Conservation (phyloP, 2,888 invertebrate genomes). For the Panzeria rudis region DNA sequence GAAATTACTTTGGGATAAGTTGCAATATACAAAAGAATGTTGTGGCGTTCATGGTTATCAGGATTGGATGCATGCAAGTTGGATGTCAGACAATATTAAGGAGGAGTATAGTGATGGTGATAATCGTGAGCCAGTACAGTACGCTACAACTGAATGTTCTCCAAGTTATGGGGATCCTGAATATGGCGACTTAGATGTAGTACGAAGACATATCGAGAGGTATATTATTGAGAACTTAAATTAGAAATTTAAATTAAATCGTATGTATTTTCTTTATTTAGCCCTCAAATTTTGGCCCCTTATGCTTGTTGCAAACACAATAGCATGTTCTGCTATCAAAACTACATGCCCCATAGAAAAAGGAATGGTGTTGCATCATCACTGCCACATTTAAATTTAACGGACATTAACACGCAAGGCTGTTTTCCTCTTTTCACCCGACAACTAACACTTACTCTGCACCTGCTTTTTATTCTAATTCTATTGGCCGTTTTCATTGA, state of each 20-base stretch:
- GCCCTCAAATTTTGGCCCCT: conserved; percentile 76
- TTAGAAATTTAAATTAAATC: background rate
- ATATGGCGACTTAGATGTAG: background rate
- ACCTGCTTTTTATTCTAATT: conserved; percentile 74
- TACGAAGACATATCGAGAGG: background rate
- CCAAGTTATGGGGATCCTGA: background rate
- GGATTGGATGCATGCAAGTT: conserved; percentile 81
- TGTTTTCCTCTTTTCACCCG: conserved; percentile 75
- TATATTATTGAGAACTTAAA: background rate
- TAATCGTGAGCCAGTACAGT: background rate
- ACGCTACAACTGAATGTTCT: conserved; percentile 4
- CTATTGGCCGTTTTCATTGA: conserved; percentile 75
- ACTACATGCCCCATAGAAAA: conserved; percentile 67
- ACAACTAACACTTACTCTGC: conserved; percentile 73
- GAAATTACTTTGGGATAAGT: conserved; percentile 82
- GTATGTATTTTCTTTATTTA: background rate
- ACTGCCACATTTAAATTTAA: conserved; percentile 74
- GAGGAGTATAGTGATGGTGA: background rate
- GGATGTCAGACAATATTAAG: conserved; percentile 75
- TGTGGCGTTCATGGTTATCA: conserved; percentile 81
- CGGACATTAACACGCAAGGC: conserved; percentile 77
- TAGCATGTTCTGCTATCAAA: conserved; percentile 73
- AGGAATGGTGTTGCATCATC: conserved; percentile 18
- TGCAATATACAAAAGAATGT: conserved; percentile 80
- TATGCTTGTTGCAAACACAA: conserved; percentile 78